Percentiles rank a stretch among this genome's conserved stretches.
phyloP scores from a whole-genome alignment of 2,113 vertebrate species.

The Thomomys bottae region DNA sequence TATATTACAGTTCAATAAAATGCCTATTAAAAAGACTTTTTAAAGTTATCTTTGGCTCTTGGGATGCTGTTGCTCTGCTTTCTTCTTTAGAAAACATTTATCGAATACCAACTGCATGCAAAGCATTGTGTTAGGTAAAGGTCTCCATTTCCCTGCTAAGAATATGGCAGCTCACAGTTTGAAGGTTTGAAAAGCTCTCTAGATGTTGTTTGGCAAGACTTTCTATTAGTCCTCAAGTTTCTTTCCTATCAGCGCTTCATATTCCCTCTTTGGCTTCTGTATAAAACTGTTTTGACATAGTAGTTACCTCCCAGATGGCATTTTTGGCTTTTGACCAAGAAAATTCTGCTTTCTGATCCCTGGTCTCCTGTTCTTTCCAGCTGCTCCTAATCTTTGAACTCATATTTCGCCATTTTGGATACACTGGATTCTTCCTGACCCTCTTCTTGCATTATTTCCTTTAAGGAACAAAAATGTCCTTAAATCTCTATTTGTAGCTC shows the following conservation, averaged over 20 bases:
- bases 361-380: slow-evolving; percentile 42
- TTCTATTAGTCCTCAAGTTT: slow-evolving; percentile 28
- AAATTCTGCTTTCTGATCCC: slow-evolving; percentile 59
- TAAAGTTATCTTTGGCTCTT: not conserved
- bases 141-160: not conserved
- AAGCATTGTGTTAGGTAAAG: not conserved
- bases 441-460: not conserved
- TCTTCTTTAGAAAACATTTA: not conserved
- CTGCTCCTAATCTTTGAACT: slow-evolving; percentile 73
- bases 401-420: slow-evolving; percentile 63
- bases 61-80: not conserved
- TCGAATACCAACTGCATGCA: not conserved
- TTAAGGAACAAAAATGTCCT: slow-evolving; percentile 58
- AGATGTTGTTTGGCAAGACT: slow-evolving; percentile 47
- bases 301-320: slow-evolving; percentile 66
- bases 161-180: not conserved
- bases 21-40: not conserved
- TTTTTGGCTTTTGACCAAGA: slow-evolving; percentile 69
- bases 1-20: not conserved
- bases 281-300: slow-evolving; percentile 56
- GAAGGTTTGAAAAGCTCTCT: slow-evolving; percentile 6
- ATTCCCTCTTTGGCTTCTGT: slow-evolving; percentile 56
- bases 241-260: slow-evolving; percentile 46
- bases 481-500: slow-evolving; percentile 26
- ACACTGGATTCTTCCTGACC: slow-evolving; percentile 49